Evolutionary conservation across 2,797 vertebrate genomes (phyloP), one percentile per base, ranked within the genome.

Genomic region (Monodelphis domestica): DNA sequence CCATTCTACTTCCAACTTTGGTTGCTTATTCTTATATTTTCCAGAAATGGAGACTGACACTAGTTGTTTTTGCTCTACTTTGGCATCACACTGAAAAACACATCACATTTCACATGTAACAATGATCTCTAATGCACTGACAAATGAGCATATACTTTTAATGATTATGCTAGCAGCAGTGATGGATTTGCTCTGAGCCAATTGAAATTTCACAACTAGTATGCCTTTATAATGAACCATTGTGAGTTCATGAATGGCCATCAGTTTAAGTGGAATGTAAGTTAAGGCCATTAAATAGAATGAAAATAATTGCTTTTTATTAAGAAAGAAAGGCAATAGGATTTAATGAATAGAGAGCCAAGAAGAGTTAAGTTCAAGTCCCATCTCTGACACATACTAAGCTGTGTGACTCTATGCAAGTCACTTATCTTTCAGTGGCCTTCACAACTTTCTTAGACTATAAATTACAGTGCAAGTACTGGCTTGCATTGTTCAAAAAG

Each of bases 11-110:
- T 92, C 54, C 91, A 87, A 1, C 28, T 0, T 38, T 57, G 57
- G n/a, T 93, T 91, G 29, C n/a, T 63, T 45, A 26, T 70, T 93
- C 87, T 95, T 90, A 12, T 88, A 21, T 88, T 94, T 91, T 54
- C 50, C 63, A 55, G 56, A 93, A 53, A 33, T 89, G 4, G 50
- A 4, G 29, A 57, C 26, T 29, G 89, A 51, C 29, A 2, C 28
- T 78, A 92, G 54, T 54, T 52, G 24, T 57, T 93, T 89, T 21
- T 84, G 3, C 53, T 87, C 52, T 54, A 70, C 91, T n/a, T 54
- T 94, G 91, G 54, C 26, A 89, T 10, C 90, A 51, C 12, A 33
- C n/a, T 30, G 53, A 59, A 21, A 24, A 7, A 90, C 89, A 26
- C 57, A 17, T 15, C 5, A 2, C 3, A 3, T 33, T 57, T 90